phyloP scores from a whole-genome alignment of 2,113 vertebrate species.

The Centrocercus urophasianus region DNA sequence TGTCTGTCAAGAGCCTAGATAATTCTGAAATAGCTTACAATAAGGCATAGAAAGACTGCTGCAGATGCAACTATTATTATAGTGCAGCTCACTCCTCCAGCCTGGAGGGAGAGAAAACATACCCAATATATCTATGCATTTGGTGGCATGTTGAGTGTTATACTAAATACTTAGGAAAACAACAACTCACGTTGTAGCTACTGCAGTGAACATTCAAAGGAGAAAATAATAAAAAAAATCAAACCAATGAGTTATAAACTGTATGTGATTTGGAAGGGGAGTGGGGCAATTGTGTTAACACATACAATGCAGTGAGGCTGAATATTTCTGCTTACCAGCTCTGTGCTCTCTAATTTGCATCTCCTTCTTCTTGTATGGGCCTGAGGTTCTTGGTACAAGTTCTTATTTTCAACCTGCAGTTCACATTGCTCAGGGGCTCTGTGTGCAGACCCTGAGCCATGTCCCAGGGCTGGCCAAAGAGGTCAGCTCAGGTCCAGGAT shows the following conservation, averaged over 20 bases:
- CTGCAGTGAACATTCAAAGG: not conserved
- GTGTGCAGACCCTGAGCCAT: rapidly evolving
- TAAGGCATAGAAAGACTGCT: not conserved
- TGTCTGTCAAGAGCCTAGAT: not conserved
- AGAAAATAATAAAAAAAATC: not conserved
- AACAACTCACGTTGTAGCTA: not conserved
- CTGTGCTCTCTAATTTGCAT: not conserved
- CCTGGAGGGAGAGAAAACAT: not conserved
- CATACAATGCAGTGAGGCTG: not conserved
- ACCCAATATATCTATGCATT: not conserved
- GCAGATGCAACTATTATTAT: not conserved
- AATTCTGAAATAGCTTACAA: conserved; percentile 1
- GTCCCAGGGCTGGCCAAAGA: not conserved
- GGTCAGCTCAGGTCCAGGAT: not conserved
- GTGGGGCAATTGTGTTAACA: not conserved
- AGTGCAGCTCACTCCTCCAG: not conserved
- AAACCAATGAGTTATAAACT: not conserved
- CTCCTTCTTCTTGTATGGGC: not conserved
- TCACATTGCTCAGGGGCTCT: not conserved
- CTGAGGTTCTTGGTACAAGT: not conserved
- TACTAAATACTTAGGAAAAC: not conserved
- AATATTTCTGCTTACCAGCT: not conserved
- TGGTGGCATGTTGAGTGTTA: not conserved
- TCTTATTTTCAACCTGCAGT: not conserved
- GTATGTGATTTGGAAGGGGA: not conserved